Percentiles rank a stretch among this genome's conserved stretches.
Conservation (phyloP, 2,888 invertebrate genomes). For the Girardia tigrina region DNA sequence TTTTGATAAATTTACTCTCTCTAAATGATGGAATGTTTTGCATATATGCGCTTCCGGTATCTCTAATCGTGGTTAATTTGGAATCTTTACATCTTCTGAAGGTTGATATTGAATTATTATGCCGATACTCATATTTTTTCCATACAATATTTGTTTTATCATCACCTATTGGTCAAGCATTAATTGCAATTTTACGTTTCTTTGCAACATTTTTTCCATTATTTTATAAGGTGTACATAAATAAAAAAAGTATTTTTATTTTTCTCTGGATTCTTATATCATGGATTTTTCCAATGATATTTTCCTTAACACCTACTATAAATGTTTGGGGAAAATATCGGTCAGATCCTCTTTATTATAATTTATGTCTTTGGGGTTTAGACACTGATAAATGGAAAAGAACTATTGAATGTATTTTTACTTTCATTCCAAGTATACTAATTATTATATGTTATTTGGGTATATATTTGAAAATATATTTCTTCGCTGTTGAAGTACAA, state of each 20-base stretch:
- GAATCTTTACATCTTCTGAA: not conserved
- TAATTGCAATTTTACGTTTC: constrained; percentile 30
- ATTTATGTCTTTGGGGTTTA: constrained; percentile 29
- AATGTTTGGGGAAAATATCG: constrained; percentile 23
- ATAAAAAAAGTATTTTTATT: not conserved
- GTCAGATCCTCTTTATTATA: not conserved
- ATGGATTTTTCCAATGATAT: constrained; percentile 24
- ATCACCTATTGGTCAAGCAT: constrained; percentile 25
- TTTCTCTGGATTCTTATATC: not conserved
- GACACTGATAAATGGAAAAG: constrained; percentile 6
- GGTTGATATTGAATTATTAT: not conserved
- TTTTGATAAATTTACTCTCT: constrained; percentile 21
- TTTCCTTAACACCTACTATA: constrained; percentile 10
- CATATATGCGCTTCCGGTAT: constrained; percentile 27
- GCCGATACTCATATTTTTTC: constrained; percentile 26
- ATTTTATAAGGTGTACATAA: constrained; percentile 12
- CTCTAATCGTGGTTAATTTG: not conserved
- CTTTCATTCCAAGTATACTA: constrained; percentile 27
- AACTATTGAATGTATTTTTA: constrained; percentile 21
- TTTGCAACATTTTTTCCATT: constrained; percentile 14
- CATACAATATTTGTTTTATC: constrained; percentile 26
- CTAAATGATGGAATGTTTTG: constrained; percentile 33
- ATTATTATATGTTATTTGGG: not conserved
- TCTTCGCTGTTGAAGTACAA: not conserved
- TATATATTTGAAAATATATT: not conserved